phyloP scores from a whole-genome alignment of 2,797 vertebrate species.

The Lutjanus campechanus region DNA sequence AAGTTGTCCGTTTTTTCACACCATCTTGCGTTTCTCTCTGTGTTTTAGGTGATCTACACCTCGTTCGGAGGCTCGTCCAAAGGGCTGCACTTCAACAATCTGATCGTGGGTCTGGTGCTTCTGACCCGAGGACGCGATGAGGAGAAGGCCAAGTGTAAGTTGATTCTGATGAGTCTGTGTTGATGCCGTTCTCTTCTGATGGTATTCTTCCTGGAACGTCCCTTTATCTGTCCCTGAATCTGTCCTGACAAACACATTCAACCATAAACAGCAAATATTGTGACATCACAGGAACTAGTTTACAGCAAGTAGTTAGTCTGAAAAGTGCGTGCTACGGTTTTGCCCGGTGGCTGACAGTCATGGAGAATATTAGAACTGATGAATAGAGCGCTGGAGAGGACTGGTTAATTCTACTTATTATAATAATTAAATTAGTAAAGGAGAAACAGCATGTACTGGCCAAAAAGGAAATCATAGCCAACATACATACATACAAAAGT shows the following conservation, averaged over 20 bases:
- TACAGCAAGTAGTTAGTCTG: not conserved
- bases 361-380: not conserved
- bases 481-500: too few species aligned
- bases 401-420: too few species aligned
- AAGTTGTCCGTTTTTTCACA: not conserved
- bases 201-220: not conserved
- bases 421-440: too few species aligned
- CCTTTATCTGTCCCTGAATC: too few species aligned
- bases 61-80: constrained; percentile 98
- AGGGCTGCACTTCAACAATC: constrained; percentile 98
- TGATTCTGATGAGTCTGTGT: not conserved
- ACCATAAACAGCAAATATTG: not conserved
- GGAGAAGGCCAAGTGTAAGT: constrained; percentile 98
- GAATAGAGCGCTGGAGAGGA: too few species aligned
- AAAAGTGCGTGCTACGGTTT: too few species aligned
- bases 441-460: too few species aligned
- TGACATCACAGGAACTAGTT: not conserved
- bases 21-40: constrained; percentile 12
- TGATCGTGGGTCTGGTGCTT: constrained; percentile 96
- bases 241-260: not conserved
- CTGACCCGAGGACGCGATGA: constrained; percentile 97
- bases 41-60: constrained; percentile 93
- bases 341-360: not conserved
- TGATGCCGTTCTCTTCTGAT: not conserved
- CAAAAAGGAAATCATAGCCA: too few species aligned